Percentiles rank a stretch among this genome's conserved stretches.
These are phyloP conservation scores for Geococcyx californianus DNA, from an alignment of 2,113 vertebrate species.

Conservation along the genomic window DNA sequence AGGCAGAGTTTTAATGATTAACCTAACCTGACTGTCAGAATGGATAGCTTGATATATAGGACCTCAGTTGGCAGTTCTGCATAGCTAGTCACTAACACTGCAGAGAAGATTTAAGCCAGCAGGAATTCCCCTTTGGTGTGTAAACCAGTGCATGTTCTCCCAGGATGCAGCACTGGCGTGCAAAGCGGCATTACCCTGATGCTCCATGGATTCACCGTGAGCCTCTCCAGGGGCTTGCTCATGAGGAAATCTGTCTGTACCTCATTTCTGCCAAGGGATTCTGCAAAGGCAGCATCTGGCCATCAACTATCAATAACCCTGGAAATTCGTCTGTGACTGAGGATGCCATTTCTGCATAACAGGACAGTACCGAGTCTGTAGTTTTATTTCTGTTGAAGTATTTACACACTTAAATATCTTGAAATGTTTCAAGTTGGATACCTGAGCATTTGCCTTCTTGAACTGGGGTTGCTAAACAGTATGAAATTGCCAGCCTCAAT, in stretches of 20 bases:
- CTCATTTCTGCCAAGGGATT: neutral
- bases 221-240: fast-evolving
- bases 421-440: neutral
- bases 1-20: slow-evolving; percentile 64
- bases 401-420: neutral
- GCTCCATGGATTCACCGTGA: neutral
- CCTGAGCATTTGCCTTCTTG: neutral
- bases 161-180: fast-evolving
- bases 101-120: neutral
- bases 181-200: neutral
- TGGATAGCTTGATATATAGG: slow-evolving; percentile 49
- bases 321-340: neutral
- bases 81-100: neutral
- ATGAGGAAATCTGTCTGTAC: neutral
- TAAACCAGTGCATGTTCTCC: fast-evolving
- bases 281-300: neutral
- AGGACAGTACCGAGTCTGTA: fast-evolving
- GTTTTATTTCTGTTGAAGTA: neutral
- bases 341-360: fast-evolving
- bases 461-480: neutral
- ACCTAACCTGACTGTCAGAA: slow-evolving; percentile 61
- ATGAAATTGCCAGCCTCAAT: neutral
- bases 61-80: neutral
- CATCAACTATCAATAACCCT: neutral
- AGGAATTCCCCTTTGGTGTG: neutral